Evolutionary conservation across 2,888 invertebrate species (phyloP), one percentile per base, ranked within the genome.

Genomic region (Stegophylla sp.): DNA sequence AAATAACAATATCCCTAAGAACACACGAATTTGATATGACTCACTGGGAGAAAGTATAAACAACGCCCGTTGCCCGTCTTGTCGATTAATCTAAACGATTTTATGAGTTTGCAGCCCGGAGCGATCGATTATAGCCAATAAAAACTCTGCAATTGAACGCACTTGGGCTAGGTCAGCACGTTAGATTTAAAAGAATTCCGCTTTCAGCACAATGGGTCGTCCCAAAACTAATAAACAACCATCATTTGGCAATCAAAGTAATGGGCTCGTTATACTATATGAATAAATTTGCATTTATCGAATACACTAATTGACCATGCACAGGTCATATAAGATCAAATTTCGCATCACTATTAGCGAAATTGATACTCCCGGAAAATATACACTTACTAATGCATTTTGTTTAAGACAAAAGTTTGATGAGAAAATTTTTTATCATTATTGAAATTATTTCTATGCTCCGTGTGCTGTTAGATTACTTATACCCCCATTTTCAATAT

Each of bases 31-130:
- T 34, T 76, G 75, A 76, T n/a, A 51, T 76, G 75, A 76, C 53
- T 76, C 75, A 76, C 45, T 13, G 15, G 20, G 77, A 59, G 79
- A 79, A 79, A 79, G 79, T 69, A 77, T 28, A 51, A 23, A 34
- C 7, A 28, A 53, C 20, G 28, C 3, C 23, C 20, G 23, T n/a
- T 15, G 28, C 17, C 41, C 13, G 64, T 15, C 41, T 23, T 28
- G 23, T 69, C 67, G 34, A 77, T 77, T 77, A 69, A 69, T 79
- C 15, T 51, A 23, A 71, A 63, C 61, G 77, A 48, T 79, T 79
- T 63, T 71, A 61, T 71, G 61, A 48, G 69, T 63, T 51, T n/a
- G 34, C 41, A 69, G 79, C 79, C 71, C n/a, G 51, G 23, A 61
- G 79, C 79, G 34, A 23, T 17, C 43, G 61, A 71, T 79, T 79